Evolutionary conservation across 2,888 invertebrate genomes (phyloP).

Genomic region (Lithophane semibrunnea): DNA sequence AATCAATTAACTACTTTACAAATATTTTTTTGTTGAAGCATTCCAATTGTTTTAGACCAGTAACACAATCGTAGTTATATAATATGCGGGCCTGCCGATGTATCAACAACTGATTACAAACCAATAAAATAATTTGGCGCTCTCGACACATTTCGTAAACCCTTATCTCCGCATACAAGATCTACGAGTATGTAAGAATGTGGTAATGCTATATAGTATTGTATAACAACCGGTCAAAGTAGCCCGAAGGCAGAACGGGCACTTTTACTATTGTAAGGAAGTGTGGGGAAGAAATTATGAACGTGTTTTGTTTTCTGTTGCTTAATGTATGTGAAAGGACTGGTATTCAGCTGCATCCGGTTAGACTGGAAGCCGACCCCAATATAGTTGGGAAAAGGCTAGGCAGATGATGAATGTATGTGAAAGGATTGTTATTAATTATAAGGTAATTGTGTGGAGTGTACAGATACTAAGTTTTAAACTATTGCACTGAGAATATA

Average conservation of each 20-base stretch:
- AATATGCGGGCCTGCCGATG: conserved; percentile 2
- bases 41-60: conserved; percentile 16
- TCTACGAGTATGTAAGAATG: conserved; percentile 56
- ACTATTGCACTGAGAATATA: neutral
- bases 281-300: conserved; percentile 60
- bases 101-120: conserved; percentile 42
- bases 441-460: conserved; percentile 30
- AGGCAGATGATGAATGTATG: too few relatives aligned
- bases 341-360: too few relatives aligned
- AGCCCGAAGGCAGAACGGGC: conserved; percentile 34
- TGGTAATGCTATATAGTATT: conserved; percentile 45
- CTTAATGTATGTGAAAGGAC: conserved; percentile 24
- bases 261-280: conserved; percentile 63
- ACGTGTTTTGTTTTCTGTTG: conserved; percentile 52
- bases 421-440: conserved; percentile 33
- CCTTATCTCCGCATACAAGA: conserved; percentile 49
- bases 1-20: too few relatives aligned
- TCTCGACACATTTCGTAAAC: conserved; percentile 40
- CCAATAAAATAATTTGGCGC: conserved; percentile 59
- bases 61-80: conserved; percentile 19
- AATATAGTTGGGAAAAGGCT: too few relatives aligned
- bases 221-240: conserved; percentile 55
- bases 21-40: neutral
- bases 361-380: too few relatives aligned
- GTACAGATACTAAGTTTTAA: neutral